Evolutionary conservation across 2,888 invertebrate genomes (phyloP).

Genomic region (Brenthis hecate): DNA sequence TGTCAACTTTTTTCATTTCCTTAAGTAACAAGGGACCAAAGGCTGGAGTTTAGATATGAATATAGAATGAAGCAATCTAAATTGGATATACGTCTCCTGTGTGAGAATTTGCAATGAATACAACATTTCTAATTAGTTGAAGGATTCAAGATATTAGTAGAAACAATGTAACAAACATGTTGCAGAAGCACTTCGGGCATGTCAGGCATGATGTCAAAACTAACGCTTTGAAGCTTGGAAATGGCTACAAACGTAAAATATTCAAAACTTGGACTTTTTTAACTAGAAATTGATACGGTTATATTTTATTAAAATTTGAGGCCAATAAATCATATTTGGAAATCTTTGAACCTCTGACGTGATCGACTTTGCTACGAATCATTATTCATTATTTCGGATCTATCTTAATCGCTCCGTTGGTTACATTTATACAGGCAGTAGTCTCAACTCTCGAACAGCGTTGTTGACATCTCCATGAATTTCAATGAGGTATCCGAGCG

Average conservation of each 20-base stretch:
- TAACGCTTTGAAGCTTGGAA: background rate
- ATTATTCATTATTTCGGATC: background rate
- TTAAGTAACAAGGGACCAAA: slow-evolving; percentile 35
- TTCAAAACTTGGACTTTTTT: too few species aligned
- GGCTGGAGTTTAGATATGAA: slow-evolving; percentile 32
- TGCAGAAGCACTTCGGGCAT: background rate
- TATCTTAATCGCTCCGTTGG: background rate
- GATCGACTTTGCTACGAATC: background rate
- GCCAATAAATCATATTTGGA: background rate
- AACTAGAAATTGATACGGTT: too few species aligned
- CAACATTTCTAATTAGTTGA: slow-evolving; percentile 1
- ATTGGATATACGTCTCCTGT: slow-evolving; percentile 13
- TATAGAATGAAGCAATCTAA: slow-evolving; percentile 28
- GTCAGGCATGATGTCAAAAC: background rate
- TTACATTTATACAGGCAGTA: background rate
- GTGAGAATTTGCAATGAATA: slow-evolving; percentile 22
- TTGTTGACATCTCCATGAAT: slow-evolving; percentile 63
- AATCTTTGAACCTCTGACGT: background rate
- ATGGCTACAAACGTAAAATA: background rate
- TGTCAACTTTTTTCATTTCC: slow-evolving; percentile 41
- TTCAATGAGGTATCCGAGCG: slow-evolving; percentile 47
- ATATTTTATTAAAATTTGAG: too few species aligned
- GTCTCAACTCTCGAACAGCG: slow-evolving; percentile 39
- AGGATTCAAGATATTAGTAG: background rate
- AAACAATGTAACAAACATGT: background rate